Percentiles rank a stretch among this genome's conserved stretches.
These are phyloP conservation scores for Siniperca undulata DNA, from an alignment of 2,797 vertebrate species.

Conservation along the genomic window DNA sequence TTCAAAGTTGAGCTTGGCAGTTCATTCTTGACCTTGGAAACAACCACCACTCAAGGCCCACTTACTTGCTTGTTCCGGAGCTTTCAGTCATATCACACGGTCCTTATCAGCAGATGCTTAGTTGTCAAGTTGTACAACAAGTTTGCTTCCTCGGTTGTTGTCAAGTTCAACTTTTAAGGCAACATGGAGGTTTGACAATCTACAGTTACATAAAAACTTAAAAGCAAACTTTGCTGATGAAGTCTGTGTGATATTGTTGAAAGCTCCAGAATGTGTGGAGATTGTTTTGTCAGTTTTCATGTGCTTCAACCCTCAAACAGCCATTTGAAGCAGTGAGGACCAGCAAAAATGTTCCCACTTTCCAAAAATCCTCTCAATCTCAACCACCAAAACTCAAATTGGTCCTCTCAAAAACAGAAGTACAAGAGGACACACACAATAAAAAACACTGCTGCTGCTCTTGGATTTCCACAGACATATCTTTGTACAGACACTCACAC, in stretches of 20 bases:
- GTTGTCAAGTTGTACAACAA: not conserved
- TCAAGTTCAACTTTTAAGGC: not conserved
- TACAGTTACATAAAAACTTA: not conserved
- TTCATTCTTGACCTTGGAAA: not conserved
- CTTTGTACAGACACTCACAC: conserved; percentile 25
- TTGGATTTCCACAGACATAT: conserved; percentile 26
- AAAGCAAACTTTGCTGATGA: not conserved
- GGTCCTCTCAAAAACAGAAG: conserved; percentile 8
- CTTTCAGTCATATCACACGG: not conserved
- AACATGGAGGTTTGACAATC: not conserved
- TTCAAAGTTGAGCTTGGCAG: not conserved
- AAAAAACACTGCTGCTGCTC: conserved; percentile 16
- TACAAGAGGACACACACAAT: not conserved
- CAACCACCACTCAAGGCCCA: not conserved
- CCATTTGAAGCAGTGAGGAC: not conserved
- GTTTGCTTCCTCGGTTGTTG: not conserved
- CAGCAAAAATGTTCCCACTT: not conserved
- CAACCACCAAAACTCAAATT: not conserved
- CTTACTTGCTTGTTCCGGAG: not conserved
- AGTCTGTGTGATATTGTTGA: not conserved
- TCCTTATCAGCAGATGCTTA: not conserved
- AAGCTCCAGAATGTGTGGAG: not conserved
- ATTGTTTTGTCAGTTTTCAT: not conserved
- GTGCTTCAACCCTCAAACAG: not conserved
- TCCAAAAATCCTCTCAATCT: not conserved